Base-by-base conservation (phyloP, 2,113 vertebrate species). In the Mirounga angustirostris region DNA sequence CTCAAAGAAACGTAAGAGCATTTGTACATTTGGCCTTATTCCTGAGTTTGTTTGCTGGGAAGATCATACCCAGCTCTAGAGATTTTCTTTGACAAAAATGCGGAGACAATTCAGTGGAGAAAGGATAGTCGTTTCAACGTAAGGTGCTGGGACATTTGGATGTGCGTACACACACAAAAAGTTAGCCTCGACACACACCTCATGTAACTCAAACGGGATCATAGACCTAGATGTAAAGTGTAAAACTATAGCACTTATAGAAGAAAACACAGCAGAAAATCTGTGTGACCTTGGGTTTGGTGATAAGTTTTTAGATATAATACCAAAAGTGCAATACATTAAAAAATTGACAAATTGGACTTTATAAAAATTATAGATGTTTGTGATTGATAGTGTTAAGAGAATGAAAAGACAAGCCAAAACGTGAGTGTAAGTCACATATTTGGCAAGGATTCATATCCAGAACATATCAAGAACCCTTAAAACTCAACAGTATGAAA, bases 321-420 rank as follows among this genome's bases (percentile, higher is more conserved):
- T 65, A 50, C 30, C 54, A 88, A 89, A 93, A 94, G 52, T 12
- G 46, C 12, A 14, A 13, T 24, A 40, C 40, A 19, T 82, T 1
- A 94, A 89, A 91, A 94, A 30, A 69, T n/a, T 10, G 69, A 76
- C 74, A 65, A 85, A 61, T 16, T 65, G 15, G 33, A 89, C 50
- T 86, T 59, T 24, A 24, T 86, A 33, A 54, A 89, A 97, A 93
- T 63, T 63, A 19, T 82, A 86, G 93, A 91, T 40, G 15, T 74
- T 79, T 91, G 54, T 88, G 7, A 91, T 33, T 67, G 61, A 87
- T 74, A 89, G 1, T 52, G 22, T 52, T 92, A 82, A 86, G 24
- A 88, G 19, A 63, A 63, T 36, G 11, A 87, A 91, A 91, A 76
- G 5, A 80, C 21, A 93, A 82, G 59, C 9, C 21, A 69, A 63